These are phyloP conservation scores for Tautogolabrus adspersus DNA, from an alignment of 2,113 vertebrate genomes.

Conservation along the genomic window DNA sequence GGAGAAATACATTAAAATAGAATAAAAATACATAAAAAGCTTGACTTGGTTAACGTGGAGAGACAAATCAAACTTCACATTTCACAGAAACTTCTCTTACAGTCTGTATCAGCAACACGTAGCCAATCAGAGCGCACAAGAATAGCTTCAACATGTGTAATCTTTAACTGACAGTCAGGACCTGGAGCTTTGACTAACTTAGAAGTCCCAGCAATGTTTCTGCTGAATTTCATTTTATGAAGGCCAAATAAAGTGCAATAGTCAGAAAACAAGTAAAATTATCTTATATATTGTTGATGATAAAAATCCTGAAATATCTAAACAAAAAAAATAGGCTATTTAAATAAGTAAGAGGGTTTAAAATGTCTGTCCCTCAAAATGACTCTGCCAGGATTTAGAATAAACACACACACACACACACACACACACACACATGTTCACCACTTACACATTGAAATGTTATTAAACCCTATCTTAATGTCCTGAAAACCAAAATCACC, in stretches of 20 bases:
- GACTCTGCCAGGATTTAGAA: neutral
- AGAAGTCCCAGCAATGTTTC: neutral
- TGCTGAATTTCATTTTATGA: neutral
- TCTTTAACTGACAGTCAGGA: neutral
- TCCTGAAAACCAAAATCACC: neutral
- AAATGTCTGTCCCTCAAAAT: neutral
- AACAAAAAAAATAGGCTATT: neutral
- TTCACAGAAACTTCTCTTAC: neutral
- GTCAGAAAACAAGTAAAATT: neutral
- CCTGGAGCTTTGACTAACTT: neutral
- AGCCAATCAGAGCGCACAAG: neutral
- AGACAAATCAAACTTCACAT: too few relatives aligned
- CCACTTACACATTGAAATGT: constrained; percentile 4
- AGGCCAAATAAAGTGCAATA: neutral
- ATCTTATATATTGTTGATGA: neutral
- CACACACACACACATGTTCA: neutral
- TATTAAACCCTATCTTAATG: neutral
- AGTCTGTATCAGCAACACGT: neutral
- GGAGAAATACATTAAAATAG: neutral
- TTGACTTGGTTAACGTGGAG: too few relatives aligned
- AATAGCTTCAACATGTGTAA: neutral
- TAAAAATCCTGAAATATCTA: neutral
- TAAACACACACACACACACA: neutral
- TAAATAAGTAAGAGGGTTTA: too few relatives aligned
- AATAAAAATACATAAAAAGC: too few relatives aligned